Evolutionary conservation across 2,888 invertebrate genomes (phyloP), one percentile per base, ranked within the genome.

Genomic region (Melanostoma scalare): DNA sequence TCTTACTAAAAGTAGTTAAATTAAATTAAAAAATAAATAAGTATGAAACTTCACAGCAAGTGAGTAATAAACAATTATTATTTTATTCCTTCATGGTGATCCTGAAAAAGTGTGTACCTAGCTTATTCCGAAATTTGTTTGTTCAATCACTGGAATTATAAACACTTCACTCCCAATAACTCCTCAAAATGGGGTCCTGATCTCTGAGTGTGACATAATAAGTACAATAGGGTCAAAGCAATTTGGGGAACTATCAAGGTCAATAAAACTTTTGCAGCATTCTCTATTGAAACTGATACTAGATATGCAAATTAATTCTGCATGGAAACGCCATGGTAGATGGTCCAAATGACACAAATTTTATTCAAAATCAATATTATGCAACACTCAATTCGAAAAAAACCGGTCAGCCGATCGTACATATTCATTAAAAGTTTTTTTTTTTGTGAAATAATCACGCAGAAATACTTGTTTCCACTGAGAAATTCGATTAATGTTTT

Each of bases 1-100:
- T 20, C n/a, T 63, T 44, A 50, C 30, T 36, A 61, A 10, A 61
- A 53, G 56, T 38, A 58, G 30, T 53, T 38, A 48, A 48, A 20
- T 60, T 38, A 58, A 60, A 52, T 20, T 55, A 36, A 38, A 67
- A 71, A 50, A 52, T 38, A 67, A 53, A 61, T 44, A 50, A 71
- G 67, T 9, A 80, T 79, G 84, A 84, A 79, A 79, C 46, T 84
- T 61, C 74, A 74, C 53, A 84, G 50, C 84, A 84, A 79, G 84
- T 84, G 84, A 84, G 84, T 84, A 84, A 65, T 20, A 46, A 5
- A 73, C 46, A 36, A 46, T 35, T 61, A 35, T 60, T 35, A 6
- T 50, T 33, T 8, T 10, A 10, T 53, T n/a, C 38, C 33, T 33
- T n/a, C 50, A 10, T 10, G 38, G 40, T 50, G 63, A 50, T 63